These are phyloP conservation scores for Littorina saxatilis DNA, from an alignment of 1,140 invertebrate species.

Conservation along the genomic window DNA sequence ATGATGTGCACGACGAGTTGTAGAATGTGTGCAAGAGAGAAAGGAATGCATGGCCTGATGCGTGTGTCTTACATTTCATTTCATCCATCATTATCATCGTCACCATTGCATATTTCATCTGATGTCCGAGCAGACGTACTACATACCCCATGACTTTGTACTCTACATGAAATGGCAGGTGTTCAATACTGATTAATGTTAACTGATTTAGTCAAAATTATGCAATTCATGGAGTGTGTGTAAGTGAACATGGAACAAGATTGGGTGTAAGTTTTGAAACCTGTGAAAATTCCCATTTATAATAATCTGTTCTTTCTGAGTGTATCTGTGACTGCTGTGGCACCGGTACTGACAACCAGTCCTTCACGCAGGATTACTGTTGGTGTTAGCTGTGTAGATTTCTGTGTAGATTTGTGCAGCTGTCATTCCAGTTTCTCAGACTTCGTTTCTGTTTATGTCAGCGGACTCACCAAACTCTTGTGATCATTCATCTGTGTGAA, in stretches of 20 bases:
- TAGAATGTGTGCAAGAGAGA: slow-evolving; percentile 1
- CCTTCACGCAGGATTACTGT: neutral
- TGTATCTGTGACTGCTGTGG: too few relatives aligned
- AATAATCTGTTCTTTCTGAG: too few relatives aligned
- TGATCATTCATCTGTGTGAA: slow-evolving; percentile 26
- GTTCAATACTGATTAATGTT: neutral
- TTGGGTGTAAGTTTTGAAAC: neutral
- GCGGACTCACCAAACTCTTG: slow-evolving; percentile 29
- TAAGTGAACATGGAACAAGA: neutral
- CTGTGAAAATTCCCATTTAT: neutral
- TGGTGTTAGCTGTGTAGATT: neutral
- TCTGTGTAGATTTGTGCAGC: neutral
- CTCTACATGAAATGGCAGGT: neutral
- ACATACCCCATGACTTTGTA: neutral
- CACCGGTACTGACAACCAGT: too few relatives aligned
- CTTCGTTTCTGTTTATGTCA: neutral
- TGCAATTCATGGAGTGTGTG: neutral
- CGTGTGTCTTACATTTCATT: neutral
- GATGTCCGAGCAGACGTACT: neutral
- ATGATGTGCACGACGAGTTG: slow-evolving; percentile 20
- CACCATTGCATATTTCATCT: slow-evolving; percentile 10
- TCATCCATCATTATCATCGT: slow-evolving; percentile 1
- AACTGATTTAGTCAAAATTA: neutral
- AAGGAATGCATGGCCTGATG: neutral
- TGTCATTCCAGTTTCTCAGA: neutral